Evolutionary conservation across 2,113 vertebrate species (phyloP), one percentile per base, ranked within the genome.

Genomic region (Dicerorhinus sumatrensis): DNA sequence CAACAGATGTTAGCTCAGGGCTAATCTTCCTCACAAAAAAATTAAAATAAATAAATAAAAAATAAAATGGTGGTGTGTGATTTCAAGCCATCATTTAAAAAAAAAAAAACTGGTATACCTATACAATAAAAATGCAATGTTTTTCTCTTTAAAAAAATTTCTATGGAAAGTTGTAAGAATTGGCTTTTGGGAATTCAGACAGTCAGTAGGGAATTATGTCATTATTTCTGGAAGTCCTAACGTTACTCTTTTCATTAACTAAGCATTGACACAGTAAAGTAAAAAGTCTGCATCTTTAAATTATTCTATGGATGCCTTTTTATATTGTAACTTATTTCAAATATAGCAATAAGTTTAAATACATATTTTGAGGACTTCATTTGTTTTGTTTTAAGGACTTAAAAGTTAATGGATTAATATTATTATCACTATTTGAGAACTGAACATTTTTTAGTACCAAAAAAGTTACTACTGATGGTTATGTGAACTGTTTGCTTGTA

Each of bases 231-330:
- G 21, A 89, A 93, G 69, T 77, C n/a, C 85, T 92, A 4, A 23
- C 21, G 77, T 89, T 75, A 46, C 51, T 81, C 10, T 93, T 89
- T 81, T 63, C 42, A 92, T 94, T 89, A 94, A 54, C 82, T 89
- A 23, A 86, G 56, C 8, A 69, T 23, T 69, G 79, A 77, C 7
- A 17, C 48, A 18, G 56, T 92, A 25, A 77, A 54, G 51, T 62
- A 96, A 91, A 96, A 96, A 91, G 83, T 92, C 33, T 96, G 90
- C 80, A 94, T 90, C 93, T 98, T 90, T 92, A 95, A 95, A 70
- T 56, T 87, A 65, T 54, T 92, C 46, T 12, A 7, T 69, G 51
- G 51, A 54, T 54, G 81, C 56, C 69, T 88, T 62, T 23, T 77
- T 29, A 63, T 36, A 92, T 39, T 97, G 92, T 94, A 95, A 88